A percentile compares a stretch with the other conserved stretches of the same genome.
phyloP scores from a whole-genome alignment of 2,888 invertebrate genomes.

The Cerceris ruficornis region DNA sequence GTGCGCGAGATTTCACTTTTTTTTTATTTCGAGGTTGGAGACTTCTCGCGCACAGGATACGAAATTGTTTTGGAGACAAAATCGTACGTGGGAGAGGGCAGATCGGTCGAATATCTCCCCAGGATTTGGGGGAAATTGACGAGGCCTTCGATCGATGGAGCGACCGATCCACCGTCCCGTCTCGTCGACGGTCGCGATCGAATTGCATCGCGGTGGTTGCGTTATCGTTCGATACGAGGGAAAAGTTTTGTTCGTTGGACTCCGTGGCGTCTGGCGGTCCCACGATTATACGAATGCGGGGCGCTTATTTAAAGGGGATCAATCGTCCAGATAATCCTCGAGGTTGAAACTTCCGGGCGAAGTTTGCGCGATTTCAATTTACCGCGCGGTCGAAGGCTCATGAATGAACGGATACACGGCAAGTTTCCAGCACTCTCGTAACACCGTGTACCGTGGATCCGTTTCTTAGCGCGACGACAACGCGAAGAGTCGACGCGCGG shows the following conservation, averaged over 20 bases:
- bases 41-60: no score
- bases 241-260: conserved; percentile 1
- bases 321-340: conserved; percentile 62
- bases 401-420: conserved; percentile 71
- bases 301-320: conserved; percentile 59
- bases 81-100: no score
- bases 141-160: no score
- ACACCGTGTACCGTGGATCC: conserved; percentile 59
- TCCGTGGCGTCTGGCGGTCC: not conserved
- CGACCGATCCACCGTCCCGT: no score
- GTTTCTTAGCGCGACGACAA: conserved; percentile 56
- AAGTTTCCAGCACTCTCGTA: conserved; percentile 59
- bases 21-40: not conserved
- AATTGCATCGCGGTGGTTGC: not conserved
- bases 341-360: conserved; percentile 55
- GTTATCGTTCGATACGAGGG: conserved; percentile 11
- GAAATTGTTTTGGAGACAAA: no score
- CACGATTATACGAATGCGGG: conserved; percentile 29
- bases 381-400: conserved; percentile 68
- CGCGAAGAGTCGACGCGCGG: conserved; percentile 22
- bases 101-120: no score
- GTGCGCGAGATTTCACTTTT: no score
- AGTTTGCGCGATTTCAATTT: conserved; percentile 68
- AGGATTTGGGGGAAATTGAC: no score
- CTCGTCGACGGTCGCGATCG: conserved; percentile 1